Evolutionary conservation across 2,113 vertebrate species (phyloP).

Genomic region (Poeciliopsis turrubarensis): DNA sequence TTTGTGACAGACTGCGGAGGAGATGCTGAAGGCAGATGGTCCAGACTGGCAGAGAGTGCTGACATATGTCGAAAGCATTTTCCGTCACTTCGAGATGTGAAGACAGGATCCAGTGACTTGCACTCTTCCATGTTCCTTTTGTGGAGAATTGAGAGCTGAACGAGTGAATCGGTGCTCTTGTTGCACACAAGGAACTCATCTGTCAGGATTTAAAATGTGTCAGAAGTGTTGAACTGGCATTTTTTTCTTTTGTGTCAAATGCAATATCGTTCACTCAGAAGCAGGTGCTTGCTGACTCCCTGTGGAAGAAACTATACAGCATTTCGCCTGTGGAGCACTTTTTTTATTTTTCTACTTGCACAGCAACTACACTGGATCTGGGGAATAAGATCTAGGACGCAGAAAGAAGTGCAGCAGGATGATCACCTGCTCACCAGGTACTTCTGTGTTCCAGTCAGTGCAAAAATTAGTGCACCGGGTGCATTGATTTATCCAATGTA

Average conservation of each 20-base stretch:
- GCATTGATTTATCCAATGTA: slow-evolving; percentile 48
- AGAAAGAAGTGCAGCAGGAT: neutral
- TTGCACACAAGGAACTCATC: neutral
- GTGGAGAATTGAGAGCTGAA: slow-evolving; percentile 5
- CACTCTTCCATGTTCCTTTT: neutral
- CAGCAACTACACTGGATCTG: slow-evolving; percentile 17
- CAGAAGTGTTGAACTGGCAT: slow-evolving; percentile 5
- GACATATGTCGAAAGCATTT: slow-evolving; percentile 79
- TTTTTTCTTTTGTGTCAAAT: slow-evolving; percentile 8
- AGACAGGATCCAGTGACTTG: neutral
- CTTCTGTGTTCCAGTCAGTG: slow-evolving; percentile 20
- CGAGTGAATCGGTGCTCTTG: neutral
- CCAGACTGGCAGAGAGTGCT: slow-evolving; percentile 83
- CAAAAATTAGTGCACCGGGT: slow-evolving; percentile 23
- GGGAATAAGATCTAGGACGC: slow-evolving; percentile 18
- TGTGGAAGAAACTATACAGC: slow-evolving; percentile 4
- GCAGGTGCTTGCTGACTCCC: neutral
- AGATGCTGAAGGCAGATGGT: slow-evolving; percentile 76
- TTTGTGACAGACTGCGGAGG: slow-evolving; percentile 67
- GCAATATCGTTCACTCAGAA: neutral
- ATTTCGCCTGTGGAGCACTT: slow-evolving; percentile 13
- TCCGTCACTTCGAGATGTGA: slow-evolving; percentile 81
- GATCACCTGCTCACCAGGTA: slow-evolving; percentile 7
- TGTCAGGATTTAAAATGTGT: slow-evolving; percentile 2
- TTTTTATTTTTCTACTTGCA: slow-evolving; percentile 19